Evolutionary conservation across 2,113 vertebrate genomes (phyloP).

Genomic region (cattle (Bos taurus)): ARS-UCD2.0 NC_037337.1:69275001-69275500

Average conservation of each 20-base stretch:
- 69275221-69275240: not conserved
- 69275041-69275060: not conserved
- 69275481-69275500: not conserved
- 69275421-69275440: not conserved
- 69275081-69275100: not conserved
- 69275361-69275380: not conserved
- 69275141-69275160: not conserved
- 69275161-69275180: not conserved
- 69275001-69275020: not conserved
- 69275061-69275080: not conserved
- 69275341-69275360: not conserved
- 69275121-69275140: not conserved
- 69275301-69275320: not conserved
- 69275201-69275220: not conserved
- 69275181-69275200: not conserved
- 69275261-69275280: not conserved
- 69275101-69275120: not conserved
- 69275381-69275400: not conserved
- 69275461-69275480: not conserved
- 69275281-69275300: not conserved
- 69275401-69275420: not conserved
- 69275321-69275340: not conserved
- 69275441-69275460: not conserved
- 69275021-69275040: not conserved
- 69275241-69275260: not conserved